Percentiles rank a stretch among this genome's conserved stretches.
phyloP scores from a whole-genome alignment of 2,888 invertebrate genomes.

The Halictus quadricinctus region DNA sequence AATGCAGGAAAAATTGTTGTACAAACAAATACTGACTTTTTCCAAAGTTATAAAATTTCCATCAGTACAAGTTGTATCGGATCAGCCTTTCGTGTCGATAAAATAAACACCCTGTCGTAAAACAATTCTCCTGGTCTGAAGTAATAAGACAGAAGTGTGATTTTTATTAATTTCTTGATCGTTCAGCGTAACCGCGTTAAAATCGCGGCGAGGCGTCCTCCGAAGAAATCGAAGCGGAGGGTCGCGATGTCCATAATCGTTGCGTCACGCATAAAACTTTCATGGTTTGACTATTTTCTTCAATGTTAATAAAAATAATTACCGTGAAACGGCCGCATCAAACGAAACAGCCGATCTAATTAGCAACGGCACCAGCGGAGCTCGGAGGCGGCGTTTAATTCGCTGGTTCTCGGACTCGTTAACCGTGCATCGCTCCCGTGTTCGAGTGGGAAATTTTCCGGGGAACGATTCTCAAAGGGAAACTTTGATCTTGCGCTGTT shows the following conservation, averaged over 20 bases:
- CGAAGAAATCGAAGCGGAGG: not conserved
- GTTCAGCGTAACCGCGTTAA: not conserved
- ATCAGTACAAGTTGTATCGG: not conserved
- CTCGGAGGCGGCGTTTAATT: constrained; percentile 14
- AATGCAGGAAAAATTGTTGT: not conserved
- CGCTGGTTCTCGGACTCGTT: constrained; percentile 10
- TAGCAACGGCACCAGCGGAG: not conserved
- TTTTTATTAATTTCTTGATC: not conserved
- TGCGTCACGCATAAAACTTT: not conserved
- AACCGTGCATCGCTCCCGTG: not conserved
- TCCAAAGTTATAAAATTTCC: not conserved
- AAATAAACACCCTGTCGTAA: not conserved
- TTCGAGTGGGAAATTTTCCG: constrained; percentile 20
- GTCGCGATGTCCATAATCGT: not conserved
- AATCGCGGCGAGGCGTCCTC: not conserved
- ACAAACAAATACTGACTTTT: not conserved
- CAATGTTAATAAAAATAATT: constrained; percentile 19
- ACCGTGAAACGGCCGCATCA: not conserved
- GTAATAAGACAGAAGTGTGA: not conserved
- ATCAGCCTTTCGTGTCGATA: not conserved
- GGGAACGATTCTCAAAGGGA: constrained; percentile 5
- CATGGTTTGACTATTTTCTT: not conserved
- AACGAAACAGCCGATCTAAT: constrained; percentile 22
- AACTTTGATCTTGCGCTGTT: not conserved
- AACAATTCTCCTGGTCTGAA: not conserved